Evolutionary conservation across 2,888 invertebrate species (phyloP), one percentile per base, ranked within the genome.

Genomic region (Orchesellides sinensis): DNA sequence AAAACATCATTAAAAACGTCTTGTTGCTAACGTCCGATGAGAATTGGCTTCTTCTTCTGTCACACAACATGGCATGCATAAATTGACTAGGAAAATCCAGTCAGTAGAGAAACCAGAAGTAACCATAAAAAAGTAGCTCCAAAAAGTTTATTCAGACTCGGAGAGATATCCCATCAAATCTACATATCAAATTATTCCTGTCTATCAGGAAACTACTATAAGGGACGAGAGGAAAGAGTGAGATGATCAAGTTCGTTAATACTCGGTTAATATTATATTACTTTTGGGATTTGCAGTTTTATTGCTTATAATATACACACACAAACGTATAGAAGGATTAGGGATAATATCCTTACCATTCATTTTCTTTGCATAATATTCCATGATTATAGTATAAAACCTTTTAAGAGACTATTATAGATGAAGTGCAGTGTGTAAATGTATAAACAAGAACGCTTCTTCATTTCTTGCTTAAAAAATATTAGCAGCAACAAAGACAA

Each of bases 121-220:
- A n/a, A 8, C n/a, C n/a, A 8, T 2, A 25, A 12, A 32, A 45
- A 54, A 54, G 68, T 49, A 29, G 47, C 47, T n/a, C n/a, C n/a
- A n/a, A n/a, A n/a, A n/a, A n/a, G n/a, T n/a, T n/a, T 47, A 52
- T 32, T 52, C 49, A 6, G 47, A 32, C 54, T 69, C 54, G 29
- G 49, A 21, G 52, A n/a, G n/a, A n/a, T n/a, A 52, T 47, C 40
- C 63, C 63, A 75, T 75, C 74, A 75, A 75, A 75, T 75, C 74
- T 75, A 40, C 74, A 75, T 75, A 75, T 65, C 74, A 75, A 75
- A 75, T 75, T 75, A 75, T 63, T 23, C 65, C 25, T 65, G 74
- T 65, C 65, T 52, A 52, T 75, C 65, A 73, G n/a, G n/a, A n/a
- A n/a, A 70, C 45, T 27, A n/a, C 5, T n/a, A 14, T 2, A 21